Evolutionary conservation across 2,797 vertebrate species (phyloP).

Genomic region (Gymnopithys bicolor): DNA sequence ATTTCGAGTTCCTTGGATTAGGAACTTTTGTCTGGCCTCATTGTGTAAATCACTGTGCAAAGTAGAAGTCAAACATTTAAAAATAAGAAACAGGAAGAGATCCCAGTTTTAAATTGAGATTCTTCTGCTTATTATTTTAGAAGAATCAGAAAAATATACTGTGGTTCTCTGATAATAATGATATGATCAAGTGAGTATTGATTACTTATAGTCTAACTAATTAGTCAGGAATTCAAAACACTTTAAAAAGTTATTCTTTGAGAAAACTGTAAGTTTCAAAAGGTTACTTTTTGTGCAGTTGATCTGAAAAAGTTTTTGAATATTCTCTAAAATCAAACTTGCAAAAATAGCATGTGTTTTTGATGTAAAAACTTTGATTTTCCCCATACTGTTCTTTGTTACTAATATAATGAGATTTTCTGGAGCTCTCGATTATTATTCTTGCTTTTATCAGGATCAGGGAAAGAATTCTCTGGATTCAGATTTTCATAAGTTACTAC

Average conservation of each 20-base stretch:
- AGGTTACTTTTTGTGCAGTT: not conserved
- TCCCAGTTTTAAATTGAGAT: not conserved
- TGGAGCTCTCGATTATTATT: not conserved
- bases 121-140: not conserved
- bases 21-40: not conserved
- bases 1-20: not conserved
- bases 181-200: not conserved
- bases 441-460: not conserved
- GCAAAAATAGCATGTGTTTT: not conserved
- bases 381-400: not conserved
- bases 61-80: not conserved
- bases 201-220: not conserved
- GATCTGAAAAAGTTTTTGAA: not conserved
- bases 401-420: not conserved
- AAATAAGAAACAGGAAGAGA: not conserved
- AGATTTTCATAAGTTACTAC: not conserved
- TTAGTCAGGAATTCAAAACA: not conserved
- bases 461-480: not conserved
- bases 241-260: not conserved
- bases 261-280: not conserved
- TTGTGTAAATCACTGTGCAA: not conserved
- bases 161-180: not conserved
- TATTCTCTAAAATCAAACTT: not conserved
- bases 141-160: not conserved
- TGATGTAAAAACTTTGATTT: not conserved